phyloP scores from a whole-genome alignment of 2,888 invertebrate species.

The Nebria salina region DNA sequence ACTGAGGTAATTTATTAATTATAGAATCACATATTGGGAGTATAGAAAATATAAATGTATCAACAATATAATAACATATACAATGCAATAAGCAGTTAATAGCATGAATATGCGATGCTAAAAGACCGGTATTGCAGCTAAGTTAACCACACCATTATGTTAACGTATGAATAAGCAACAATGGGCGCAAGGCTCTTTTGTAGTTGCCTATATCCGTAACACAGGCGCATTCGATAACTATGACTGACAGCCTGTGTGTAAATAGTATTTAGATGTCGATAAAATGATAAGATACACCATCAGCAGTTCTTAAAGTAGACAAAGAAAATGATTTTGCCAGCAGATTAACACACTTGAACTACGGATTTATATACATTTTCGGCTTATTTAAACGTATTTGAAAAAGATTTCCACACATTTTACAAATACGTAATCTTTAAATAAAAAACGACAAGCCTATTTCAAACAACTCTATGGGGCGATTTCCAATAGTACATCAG shows the following conservation, averaged over 20 bases:
- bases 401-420: constrained; percentile 21
- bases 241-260: constrained; percentile 58
- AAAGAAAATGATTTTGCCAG: background rate
- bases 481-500: too few species aligned
- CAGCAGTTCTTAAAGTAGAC: constrained; percentile 8
- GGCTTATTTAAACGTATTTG: background rate
- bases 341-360: constrained; percentile 37
- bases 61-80: background rate
- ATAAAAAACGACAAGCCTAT: background rate
- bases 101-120: background rate
- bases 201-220: constrained; percentile 57
- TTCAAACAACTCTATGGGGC: too few species aligned
- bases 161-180: constrained; percentile 27
- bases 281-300: constrained; percentile 16
- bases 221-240: constrained; percentile 56
- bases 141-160: constrained; percentile 45
- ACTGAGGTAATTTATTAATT: too few species aligned
- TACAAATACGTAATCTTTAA: background rate
- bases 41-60: too few species aligned
- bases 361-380: constrained; percentile 6
- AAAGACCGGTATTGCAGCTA: constrained; percentile 24
- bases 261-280: constrained; percentile 51
- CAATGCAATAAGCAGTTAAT: background rate
- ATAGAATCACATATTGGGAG: too few species aligned
- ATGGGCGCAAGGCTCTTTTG: constrained; percentile 49